These are phyloP conservation scores for Saguinus oedipus DNA, from an alignment of 2,797 vertebrate genomes.

Conservation along the genomic window DNA sequence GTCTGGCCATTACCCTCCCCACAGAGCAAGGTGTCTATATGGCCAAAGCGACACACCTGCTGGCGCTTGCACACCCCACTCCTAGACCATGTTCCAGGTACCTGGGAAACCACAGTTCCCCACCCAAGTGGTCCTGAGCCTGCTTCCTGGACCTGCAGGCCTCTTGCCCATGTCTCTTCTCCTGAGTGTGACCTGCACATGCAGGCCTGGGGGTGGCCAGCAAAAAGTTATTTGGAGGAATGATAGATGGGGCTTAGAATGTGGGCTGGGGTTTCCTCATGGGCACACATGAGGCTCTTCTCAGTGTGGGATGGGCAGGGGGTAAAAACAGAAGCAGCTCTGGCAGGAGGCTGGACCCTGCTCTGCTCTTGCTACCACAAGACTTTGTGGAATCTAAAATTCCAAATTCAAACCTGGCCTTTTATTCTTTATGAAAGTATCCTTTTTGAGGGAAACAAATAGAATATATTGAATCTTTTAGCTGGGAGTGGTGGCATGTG, in stretches of 20 bases:
- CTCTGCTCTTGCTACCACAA: background rate
- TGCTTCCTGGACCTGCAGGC: too few species aligned
- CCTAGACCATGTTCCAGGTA: background rate
- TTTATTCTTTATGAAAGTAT: background rate
- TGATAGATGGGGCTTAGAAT: background rate
- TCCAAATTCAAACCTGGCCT: background rate
- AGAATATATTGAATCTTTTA: background rate
- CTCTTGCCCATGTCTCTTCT: background rate
- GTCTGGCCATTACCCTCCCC: background rate
- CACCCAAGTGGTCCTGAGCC: background rate
- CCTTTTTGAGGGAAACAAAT: background rate
- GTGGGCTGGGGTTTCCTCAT: background rate
- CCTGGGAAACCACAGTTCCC: background rate
- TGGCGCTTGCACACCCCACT: too few species aligned
- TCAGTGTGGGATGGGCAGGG: fast-evolving
- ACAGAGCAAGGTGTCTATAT: background rate
- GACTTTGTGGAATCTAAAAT: background rate
- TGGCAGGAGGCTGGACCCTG: too few species aligned
- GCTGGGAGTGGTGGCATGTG: background rate
- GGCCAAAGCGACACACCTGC: background rate
- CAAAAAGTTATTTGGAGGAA: background rate
- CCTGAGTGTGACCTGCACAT: background rate
- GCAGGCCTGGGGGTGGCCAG: background rate
- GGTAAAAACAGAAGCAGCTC: background rate
- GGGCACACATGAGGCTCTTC: too few species aligned